These are phyloP conservation scores for Ophion slaviceki DNA, from an alignment of 2,888 invertebrate genomes.

Conservation along the genomic window DNA sequence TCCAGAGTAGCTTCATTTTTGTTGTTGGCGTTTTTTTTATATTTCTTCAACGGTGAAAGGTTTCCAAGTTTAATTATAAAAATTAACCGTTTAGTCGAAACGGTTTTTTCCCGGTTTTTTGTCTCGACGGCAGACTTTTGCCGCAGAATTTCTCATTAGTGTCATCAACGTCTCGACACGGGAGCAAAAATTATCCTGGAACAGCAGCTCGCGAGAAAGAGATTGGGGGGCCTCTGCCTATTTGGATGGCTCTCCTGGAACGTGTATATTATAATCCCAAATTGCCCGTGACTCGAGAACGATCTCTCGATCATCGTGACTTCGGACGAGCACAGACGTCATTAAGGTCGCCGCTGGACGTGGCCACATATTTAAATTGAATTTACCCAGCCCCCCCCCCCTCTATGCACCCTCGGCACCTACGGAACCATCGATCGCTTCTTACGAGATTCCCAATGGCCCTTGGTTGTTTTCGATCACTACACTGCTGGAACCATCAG, in stretches of 20 bases:
- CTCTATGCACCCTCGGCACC: too few relatives aligned
- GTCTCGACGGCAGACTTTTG: slow-evolving; percentile 13
- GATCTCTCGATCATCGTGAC: slow-evolving; percentile 62
- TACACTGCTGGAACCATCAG: too few relatives aligned
- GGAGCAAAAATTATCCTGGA: slow-evolving; percentile 45
- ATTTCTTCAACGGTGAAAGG: slow-evolving; percentile 36
- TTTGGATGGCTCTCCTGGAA: neutral
- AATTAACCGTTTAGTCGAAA: slow-evolving; percentile 39
- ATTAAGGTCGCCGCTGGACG: slow-evolving; percentile 79
- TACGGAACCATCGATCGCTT: neutral
- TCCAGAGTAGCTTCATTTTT: too few relatives aligned
- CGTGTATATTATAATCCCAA: slow-evolving; percentile 65
- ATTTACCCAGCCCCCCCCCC: slow-evolving; percentile 75
- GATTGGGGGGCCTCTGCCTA: neutral
- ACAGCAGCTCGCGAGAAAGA: slow-evolving; percentile 13
- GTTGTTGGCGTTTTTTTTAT: too few relatives aligned
- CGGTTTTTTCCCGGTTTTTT: slow-evolving; percentile 13
- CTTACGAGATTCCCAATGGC: slow-evolving; percentile 25
- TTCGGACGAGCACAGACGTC: slow-evolving; percentile 70
- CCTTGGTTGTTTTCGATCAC: neutral
- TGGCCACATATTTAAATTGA: slow-evolving; percentile 80
- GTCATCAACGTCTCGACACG: slow-evolving; percentile 58
- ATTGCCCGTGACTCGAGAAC: slow-evolving; percentile 66
- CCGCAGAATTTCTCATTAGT: slow-evolving; percentile 59
- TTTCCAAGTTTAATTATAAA: slow-evolving; percentile 51